Base-by-base conservation (phyloP, 2,888 invertebrate species). In the Spatulosminthurus flaviceps region DNA sequence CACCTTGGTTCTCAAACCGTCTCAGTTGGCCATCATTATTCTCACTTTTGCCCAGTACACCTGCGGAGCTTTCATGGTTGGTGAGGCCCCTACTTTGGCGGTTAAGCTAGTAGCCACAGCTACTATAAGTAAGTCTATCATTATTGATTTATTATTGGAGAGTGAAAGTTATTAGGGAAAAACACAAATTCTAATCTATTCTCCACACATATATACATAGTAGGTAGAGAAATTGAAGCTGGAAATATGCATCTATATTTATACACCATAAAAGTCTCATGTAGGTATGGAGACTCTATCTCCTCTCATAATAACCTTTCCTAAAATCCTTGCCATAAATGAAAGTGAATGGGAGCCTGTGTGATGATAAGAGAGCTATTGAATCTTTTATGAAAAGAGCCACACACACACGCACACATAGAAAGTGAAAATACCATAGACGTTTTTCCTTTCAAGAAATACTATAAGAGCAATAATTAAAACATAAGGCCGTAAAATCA, bases 41-140 rank as follows among this genome's bases (percentile, higher is more conserved):
- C 89, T 94, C 87, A 93, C 93, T 0, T 94, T 93, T 87, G 91
- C 93, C 4, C 92, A 93, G 87, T 94, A 94, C 86, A 89, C 92
- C 26, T 79, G 85, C 83, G 95, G 95, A 88, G 95, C 95, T 79
- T 95, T 95, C 88, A 93, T 94, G 84, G 75, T 41, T 61, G 90
- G 91, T 79, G 94, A 94, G 88, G 95, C 95, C 75, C 94, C 95
- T 16, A 89, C 90, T 86, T 90, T 92, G 85, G 92, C 95, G 83
- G 94, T 96, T 86, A 96, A 96, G 89, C 91, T 96, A 88, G 94
- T 96, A 84, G 95, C 95, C 77, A 90, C 95, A 82, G 90, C 96
- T 86, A 93, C 94, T 85, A 95, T 96, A 87, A 93, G 95, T 94
- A 89, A 90, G 90, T 64, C 51, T 51, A 16, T 16, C 51, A 4